phyloP scores from a whole-genome alignment of 1,140 invertebrate genomes.

The Frieseomelitta varia region DNA sequence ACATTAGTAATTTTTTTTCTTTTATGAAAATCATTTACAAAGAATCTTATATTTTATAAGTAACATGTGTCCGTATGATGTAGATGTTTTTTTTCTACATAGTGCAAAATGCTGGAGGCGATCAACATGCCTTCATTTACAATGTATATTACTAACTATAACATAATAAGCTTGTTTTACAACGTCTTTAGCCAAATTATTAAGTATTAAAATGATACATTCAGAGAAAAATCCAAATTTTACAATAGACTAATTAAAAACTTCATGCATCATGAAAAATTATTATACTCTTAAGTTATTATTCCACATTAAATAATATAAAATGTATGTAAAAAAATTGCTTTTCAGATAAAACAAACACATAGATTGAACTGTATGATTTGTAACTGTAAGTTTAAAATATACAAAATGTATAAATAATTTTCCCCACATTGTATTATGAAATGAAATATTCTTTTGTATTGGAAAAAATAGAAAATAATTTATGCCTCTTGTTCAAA shows the following conservation, averaged over 20 bases:
- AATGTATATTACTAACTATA: constrained; percentile 23
- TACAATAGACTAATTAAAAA: constrained; percentile 8
- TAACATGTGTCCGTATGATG: constrained; percentile 36
- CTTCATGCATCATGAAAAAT: constrained; percentile 9
- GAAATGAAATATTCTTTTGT: constrained; percentile 22
- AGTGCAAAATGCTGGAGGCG: constrained; percentile 12
- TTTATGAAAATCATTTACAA: constrained; percentile 43
- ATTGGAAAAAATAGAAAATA: constrained; percentile 39
- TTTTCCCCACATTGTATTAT: constrained; percentile 22
- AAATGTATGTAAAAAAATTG: constrained; percentile 10
- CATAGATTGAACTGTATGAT: background rate
- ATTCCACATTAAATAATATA: constrained; percentile 9
- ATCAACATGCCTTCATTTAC: constrained; percentile 6
- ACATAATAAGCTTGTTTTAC: constrained; percentile 9
- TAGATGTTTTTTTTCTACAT: constrained; percentile 3
- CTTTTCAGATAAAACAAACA: constrained; percentile 1
- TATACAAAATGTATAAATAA: constrained; percentile 31
- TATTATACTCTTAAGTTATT: background rate
- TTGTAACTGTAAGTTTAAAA: background rate
- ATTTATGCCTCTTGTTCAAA: constrained; percentile 41
- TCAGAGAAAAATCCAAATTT: background rate
- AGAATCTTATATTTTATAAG: constrained; percentile 29
- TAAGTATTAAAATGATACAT: background rate
- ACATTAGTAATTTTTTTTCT: constrained; percentile 35
- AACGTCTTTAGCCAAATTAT: constrained; percentile 6